Percentiles rank a stretch among this genome's conserved stretches.
Conservation (phyloP, 92 coral and sea anemone genomes). For the Epizoanthus fatuus region DNA sequence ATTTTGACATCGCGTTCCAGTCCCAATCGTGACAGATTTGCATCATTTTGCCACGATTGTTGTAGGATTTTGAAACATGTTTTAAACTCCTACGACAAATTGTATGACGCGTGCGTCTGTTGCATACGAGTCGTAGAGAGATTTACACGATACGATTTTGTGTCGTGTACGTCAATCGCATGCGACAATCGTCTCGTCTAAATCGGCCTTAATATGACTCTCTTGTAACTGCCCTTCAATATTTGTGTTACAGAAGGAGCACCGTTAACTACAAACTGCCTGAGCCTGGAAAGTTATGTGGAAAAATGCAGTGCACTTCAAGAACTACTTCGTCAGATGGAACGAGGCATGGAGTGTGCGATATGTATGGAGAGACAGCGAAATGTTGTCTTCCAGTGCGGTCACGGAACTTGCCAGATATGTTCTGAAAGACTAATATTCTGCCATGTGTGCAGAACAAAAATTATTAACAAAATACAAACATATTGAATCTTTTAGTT, state of each 20-base stretch:
- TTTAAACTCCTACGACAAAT: no score
- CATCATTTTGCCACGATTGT: no score
- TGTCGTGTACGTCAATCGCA: no score
- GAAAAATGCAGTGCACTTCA: background rate
- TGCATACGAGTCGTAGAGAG: no score
- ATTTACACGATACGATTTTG: no score
- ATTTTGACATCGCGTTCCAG: no score
- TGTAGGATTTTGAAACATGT: no score
- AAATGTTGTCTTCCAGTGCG: conserved; percentile 25
- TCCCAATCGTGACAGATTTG: no score
- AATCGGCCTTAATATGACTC: no score
- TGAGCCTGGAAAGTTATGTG: conserved; percentile 8
- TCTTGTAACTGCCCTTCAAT: background rate
- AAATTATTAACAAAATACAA: background rate
- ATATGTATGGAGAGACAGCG: conserved; percentile 34
- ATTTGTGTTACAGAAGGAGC: conserved; percentile 29
- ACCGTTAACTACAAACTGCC: conserved; percentile 24
- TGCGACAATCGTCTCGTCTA: no score
- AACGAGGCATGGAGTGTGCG: conserved; percentile 17
- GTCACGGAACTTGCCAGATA: conserved; percentile 23
- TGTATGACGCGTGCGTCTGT: no score
- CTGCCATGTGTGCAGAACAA: conserved; percentile 17
- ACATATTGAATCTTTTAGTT: background rate
- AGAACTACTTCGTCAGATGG: background rate
- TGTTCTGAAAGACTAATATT: background rate